Evolutionary conservation across 2,888 invertebrate species (phyloP), one percentile per base, ranked within the genome.

Genomic region (Drosophila fulvimacula): DNA sequence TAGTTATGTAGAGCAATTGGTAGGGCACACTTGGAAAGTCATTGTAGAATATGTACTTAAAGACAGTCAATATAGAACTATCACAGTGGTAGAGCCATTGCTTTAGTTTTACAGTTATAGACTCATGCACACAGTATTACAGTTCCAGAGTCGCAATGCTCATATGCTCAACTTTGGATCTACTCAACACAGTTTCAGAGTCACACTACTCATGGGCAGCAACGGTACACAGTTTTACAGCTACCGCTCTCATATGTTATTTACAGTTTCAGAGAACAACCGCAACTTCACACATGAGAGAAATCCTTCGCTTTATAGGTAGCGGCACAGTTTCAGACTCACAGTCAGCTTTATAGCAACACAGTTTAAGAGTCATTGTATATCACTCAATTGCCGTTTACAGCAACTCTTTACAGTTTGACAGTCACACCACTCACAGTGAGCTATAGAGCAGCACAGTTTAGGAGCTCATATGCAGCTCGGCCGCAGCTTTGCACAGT

Each of bases 131-230:
- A 24, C 24, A 24, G 5, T 24, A 24, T 3, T 24, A 32, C 32
- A 34, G 34, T 34, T 34, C 4, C 4, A 34, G 34, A 34, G 34
- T 34, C 13, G n/a, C n/a, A n/a, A n/a, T n/a, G n/a, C n/a, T n/a
- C n/a, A n/a, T n/a, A n/a, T n/a, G n/a, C n/a, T n/a, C n/a, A n/a
- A n/a, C n/a, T n/a, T n/a, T n/a, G n/a, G n/a, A n/a, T n/a, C n/a
- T n/a, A n/a, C n/a, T n/a, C n/a, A n/a, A n/a, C n/a, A n/a, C 24
- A 44, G 44, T 44, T 44, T 24, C 24, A 44, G 9, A 44, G 44
- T 4, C 44, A n/a, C 44, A 24, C 7, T 6, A 39, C 13, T 9
- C 30, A 30, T 27, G 6, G 5, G 6, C 3, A 36, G 15, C 5
- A 5, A 6, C 15, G 5, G 5, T 19, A 10, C 3, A 21, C 13